Evolutionary conservation across 2,888 invertebrate species (phyloP).

Genomic region (Euproctis similis): DNA sequence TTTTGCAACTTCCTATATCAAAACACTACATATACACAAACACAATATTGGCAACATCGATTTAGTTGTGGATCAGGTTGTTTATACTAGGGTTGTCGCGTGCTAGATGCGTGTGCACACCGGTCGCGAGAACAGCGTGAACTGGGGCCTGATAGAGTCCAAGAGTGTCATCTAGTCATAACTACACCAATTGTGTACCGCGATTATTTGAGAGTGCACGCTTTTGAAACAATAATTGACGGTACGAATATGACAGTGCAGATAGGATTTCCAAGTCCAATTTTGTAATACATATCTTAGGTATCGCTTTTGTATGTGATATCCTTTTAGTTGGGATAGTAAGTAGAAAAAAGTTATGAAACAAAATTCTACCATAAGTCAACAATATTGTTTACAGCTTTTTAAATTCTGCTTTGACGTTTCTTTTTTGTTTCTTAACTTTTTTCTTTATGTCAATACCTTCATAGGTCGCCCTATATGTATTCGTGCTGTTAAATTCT

Average conservation of each 20-base stretch:
- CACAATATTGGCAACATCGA: constrained; percentile 25
- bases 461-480: too few species aligned
- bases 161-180: constrained; percentile 47
- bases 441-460: too few species aligned
- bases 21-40: constrained; percentile 23
- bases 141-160: too few species aligned
- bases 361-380: too few species aligned
- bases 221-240: constrained; percentile 71
- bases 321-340: too few species aligned
- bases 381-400: too few species aligned
- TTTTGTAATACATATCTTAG: too few species aligned
- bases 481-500: too few species aligned
- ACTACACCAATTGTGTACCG: constrained; percentile 68
- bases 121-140: constrained; percentile 58
- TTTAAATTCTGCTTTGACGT: too few species aligned
- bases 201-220: constrained; percentile 73
- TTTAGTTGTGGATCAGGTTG: constrained; percentile 18
- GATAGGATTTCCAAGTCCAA: constrained; percentile 57
- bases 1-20: constrained; percentile 16
- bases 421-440: too few species aligned
- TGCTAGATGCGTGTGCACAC: constrained; percentile 44
- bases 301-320: too few species aligned
- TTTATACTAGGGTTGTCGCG: constrained; percentile 31
- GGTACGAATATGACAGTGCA: constrained; percentile 49
- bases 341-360: too few species aligned